These are phyloP conservation scores for Chloebia gouldiae DNA, from an alignment of 2,113 vertebrate species.

Conservation along the genomic window DNA sequence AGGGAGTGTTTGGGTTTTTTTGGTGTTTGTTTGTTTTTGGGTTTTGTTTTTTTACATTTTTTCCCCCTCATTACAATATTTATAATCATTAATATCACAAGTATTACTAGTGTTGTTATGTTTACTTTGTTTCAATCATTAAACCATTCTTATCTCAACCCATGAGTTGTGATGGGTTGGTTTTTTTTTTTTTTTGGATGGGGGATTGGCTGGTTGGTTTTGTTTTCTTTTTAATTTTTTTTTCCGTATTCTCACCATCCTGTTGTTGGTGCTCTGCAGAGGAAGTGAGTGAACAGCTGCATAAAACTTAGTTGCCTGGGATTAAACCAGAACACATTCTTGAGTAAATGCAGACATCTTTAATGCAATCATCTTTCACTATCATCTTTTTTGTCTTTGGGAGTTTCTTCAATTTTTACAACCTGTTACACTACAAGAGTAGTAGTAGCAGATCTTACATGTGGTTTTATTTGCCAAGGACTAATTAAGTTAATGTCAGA, in stretches of 20 bases:
- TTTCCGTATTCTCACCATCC: neutral
- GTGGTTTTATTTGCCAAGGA: neutral
- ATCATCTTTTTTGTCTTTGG: neutral
- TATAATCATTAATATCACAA: neutral
- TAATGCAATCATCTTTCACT: neutral
- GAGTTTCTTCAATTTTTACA: neutral
- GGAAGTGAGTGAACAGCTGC: neutral
- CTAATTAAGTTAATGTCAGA: neutral
- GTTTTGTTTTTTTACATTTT: neutral
- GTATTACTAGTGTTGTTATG: neutral
- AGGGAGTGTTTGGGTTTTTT: neutral
- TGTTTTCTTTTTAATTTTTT: neutral
- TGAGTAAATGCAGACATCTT: neutral
- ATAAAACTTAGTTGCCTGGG: neutral
- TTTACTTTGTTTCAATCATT: neutral
- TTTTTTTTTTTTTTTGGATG: neutral
- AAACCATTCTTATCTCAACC: neutral
- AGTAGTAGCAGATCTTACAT: neutral
- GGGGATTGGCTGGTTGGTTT: neutral
- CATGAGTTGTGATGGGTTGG: neutral
- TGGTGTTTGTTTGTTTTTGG: neutral
- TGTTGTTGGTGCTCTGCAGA: neutral
- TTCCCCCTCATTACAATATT: neutral
- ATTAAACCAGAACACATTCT: neutral
- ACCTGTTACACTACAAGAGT: fast-evolving